Evolutionary conservation across 2,888 invertebrate genomes (phyloP), one percentile per base, ranked within the genome.

Genomic region (Hipparchia semele): DNA sequence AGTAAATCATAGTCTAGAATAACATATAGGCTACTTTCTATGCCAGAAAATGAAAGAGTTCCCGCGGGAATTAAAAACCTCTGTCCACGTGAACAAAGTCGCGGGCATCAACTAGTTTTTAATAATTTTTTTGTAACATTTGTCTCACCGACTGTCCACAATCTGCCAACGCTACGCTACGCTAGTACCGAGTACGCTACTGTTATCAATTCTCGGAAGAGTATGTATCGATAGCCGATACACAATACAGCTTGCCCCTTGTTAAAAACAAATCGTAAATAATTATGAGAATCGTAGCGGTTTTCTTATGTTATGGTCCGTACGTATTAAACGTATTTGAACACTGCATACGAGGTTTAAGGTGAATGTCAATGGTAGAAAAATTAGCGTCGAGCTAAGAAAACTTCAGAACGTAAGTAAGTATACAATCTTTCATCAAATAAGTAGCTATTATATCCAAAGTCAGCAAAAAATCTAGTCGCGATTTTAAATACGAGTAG

Each of bases 181-280:
- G 23, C 23, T 23, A 23, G 23, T 23, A 23, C 23, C 23, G 23
- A 23, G 23, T 23, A 23, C 23, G 61, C 73, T 75, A 76, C 78
- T 77, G 78, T 78, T 77, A 80, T 80, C 78, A 79, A 70, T 79
- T 78, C 78, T 78, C 71, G 76, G 77, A 80, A 81, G n/a, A 76
- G 69, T 73, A 70, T 75, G 77, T 76, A 77, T 77, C 75, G 71
- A 75, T 77, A 78, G 76, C 76, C 75, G 71, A 75, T 77, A 78
- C 70, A 79, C 78, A 79, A 79, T 77, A 73, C 75, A 73, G 75
- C 75, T 75, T 75, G 78, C 76, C 74, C 67, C 74, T 62, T 77
- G 76, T 77, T 77, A 77, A 80, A 80, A 79, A 81, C 80, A 79
- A 80, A 79, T 78, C 78, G 71, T 79, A 79, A 77, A 77, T 77